Evolutionary conservation across 1,140 invertebrate species (phyloP).

Genomic region (Pararge aegeria): DNA sequence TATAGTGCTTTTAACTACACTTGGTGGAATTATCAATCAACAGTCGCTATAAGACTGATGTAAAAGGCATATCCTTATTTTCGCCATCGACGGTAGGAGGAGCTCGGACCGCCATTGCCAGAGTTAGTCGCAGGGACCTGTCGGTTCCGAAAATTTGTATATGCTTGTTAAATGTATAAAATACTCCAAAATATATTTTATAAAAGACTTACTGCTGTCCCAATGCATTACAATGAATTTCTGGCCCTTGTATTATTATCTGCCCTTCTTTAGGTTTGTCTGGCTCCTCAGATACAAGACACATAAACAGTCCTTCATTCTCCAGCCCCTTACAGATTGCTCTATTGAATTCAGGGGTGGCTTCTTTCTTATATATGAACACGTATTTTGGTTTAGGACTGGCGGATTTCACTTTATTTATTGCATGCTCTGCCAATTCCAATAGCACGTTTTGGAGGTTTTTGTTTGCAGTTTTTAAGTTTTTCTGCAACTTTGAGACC

Average conservation of each 20-base stretch:
- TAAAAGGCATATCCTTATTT: too few relatives aligned
- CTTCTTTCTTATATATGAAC: constrained; percentile 85
- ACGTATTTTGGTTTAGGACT: constrained; percentile 80
- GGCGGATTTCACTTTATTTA: constrained; percentile 80
- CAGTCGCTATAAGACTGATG: too few relatives aligned
- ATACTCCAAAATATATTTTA: too few relatives aligned
- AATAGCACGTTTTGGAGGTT: constrained; percentile 82
- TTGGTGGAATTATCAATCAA: too few relatives aligned
- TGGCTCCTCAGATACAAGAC: constrained; percentile 86
- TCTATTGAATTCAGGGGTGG: constrained; percentile 86
- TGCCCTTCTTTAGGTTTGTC: constrained; percentile 83
- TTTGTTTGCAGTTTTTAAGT: constrained; percentile 83
- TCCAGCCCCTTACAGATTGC: constrained; percentile 82
- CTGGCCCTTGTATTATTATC: constrained; percentile 82
- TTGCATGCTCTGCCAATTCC: constrained; percentile 84
- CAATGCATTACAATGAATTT: constrained; percentile 55
- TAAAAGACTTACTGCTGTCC: constrained; percentile 52
- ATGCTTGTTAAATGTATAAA: too few relatives aligned
- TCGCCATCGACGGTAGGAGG: too few relatives aligned
- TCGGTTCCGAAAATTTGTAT: too few relatives aligned
- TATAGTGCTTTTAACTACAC: too few relatives aligned
- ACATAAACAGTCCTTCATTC: constrained; percentile 80
- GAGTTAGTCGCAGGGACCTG: too few relatives aligned
- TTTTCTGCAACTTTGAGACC: constrained; percentile 86
- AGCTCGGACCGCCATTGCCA: too few relatives aligned